Conservation (phyloP, 1,140 invertebrate species). For the Pollicipes pollicipes region DNA sequence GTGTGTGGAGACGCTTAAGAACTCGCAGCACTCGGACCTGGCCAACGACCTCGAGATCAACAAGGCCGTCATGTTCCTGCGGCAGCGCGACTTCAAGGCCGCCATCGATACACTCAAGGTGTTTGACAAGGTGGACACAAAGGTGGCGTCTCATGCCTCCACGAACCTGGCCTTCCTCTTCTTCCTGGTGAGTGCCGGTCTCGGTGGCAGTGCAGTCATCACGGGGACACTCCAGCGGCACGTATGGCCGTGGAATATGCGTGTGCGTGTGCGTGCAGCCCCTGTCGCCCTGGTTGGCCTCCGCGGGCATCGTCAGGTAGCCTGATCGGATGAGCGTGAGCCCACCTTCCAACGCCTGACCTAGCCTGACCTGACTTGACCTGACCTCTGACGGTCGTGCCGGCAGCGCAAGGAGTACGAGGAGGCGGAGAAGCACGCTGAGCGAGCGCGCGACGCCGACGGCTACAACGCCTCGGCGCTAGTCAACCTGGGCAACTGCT, state of each 20-base stretch:
- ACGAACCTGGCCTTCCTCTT: constrained; percentile 85
- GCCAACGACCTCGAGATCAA: constrained; percentile 83
- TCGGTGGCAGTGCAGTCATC: too few relatives aligned
- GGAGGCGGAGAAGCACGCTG: constrained; percentile 63
- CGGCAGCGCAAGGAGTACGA: constrained; percentile 58
- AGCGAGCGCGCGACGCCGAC: constrained; percentile 54
- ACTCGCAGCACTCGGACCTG: constrained; percentile 51
- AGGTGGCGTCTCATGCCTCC: constrained; percentile 61
- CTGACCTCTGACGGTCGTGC: too few relatives aligned
- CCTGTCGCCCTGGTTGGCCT: too few relatives aligned
- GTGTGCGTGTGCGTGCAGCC: too few relatives aligned
- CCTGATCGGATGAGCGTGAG: too few relatives aligned
- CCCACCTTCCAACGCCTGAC: too few relatives aligned
- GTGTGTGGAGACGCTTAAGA: constrained; percentile 52
- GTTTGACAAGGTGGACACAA: constrained; percentile 69
- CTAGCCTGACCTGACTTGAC: too few relatives aligned
- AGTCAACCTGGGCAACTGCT: constrained; percentile 76
- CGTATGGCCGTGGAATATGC: too few relatives aligned
- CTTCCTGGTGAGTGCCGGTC: constrained; percentile 34
- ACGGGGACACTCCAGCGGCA: too few relatives aligned
- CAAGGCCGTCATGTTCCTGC: constrained; percentile 75
- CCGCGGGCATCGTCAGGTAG: too few relatives aligned
- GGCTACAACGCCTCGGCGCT: constrained; percentile 62
- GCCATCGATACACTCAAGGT: constrained; percentile 72
- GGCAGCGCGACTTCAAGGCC: constrained; percentile 59